These are phyloP conservation scores for Drosophila parabipectinata DNA, from an alignment of 1,140 invertebrate genomes.

Conservation along the genomic window DNA sequence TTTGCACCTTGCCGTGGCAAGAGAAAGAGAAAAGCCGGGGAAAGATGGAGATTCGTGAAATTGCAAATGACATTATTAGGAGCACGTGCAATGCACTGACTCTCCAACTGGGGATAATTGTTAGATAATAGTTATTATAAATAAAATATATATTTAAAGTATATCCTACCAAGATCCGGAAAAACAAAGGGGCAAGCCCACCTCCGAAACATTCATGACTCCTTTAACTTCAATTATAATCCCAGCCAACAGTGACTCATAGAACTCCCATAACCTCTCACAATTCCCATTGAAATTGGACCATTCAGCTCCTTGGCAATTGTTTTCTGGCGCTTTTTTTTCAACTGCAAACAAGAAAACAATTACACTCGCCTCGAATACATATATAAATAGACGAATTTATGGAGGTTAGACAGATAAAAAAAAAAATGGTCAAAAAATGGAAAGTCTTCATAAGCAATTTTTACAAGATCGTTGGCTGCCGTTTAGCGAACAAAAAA, in stretches of 20 bases:
- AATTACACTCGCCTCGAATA: slow-evolving; percentile 13
- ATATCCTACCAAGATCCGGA: no score
- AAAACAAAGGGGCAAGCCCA: no score
- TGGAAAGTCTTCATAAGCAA: slow-evolving; percentile 58
- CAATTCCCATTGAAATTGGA: slow-evolving; percentile 41
- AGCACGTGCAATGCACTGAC: slow-evolving; percentile 26
- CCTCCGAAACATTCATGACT: not conserved
- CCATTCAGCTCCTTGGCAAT: slow-evolving; percentile 26
- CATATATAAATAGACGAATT: slow-evolving; percentile 13
- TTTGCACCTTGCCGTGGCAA: slow-evolving; percentile 11
- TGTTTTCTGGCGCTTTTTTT: slow-evolving; percentile 9
- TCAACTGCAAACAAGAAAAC: slow-evolving; percentile 17
- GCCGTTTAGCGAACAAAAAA: slow-evolving; percentile 1
- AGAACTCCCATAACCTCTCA: slow-evolving; percentile 3
- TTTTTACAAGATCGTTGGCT: slow-evolving; percentile 23
- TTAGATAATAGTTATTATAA: no score
- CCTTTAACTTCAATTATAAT: not conserved
- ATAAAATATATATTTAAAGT: no score
- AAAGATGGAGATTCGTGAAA: not conserved
- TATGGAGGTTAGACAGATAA: slow-evolving; percentile 3
- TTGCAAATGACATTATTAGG: slow-evolving; percentile 16
- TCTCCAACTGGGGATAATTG: no score
- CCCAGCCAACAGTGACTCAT: slow-evolving; percentile 12
- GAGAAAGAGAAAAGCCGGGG: slow-evolving; percentile 5
- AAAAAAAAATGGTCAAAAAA: slow-evolving; percentile 23